A percentile compares a stretch with the other conserved stretches of the same genome.
phyloP scores from a whole-genome alignment of 2,797 vertebrate species.

The Hydrophis major region DNA sequence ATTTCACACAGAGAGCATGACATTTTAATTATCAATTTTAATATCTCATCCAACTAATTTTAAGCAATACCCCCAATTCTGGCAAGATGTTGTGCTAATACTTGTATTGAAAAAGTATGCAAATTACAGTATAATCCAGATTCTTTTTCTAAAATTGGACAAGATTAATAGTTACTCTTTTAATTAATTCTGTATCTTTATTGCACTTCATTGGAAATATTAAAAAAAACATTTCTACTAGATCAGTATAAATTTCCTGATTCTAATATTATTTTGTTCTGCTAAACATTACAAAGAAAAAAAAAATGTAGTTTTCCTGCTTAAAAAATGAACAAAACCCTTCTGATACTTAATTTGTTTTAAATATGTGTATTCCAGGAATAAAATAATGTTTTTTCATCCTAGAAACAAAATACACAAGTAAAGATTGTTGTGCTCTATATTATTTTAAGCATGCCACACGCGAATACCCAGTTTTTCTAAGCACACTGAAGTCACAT shows the following conservation, averaged over 20 bases:
- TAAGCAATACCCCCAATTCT: constrained; percentile 64
- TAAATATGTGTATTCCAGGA: constrained; percentile 2
- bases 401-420: background rate
- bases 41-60: constrained; percentile 71
- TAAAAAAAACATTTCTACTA: constrained; percentile 37
- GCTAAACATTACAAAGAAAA: constrained; percentile 36
- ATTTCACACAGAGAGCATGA: background rate
- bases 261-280: constrained; percentile 60
- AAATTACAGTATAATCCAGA: constrained; percentile 18
- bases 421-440: background rate
- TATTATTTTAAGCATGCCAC: background rate
- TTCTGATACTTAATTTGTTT: constrained; percentile 31
- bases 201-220: constrained; percentile 53
- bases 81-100: constrained; percentile 57
- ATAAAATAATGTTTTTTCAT: constrained; percentile 19
- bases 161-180: constrained; percentile 24
- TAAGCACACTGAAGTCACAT: background rate
- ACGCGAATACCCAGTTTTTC: background rate
- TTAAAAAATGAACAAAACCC: constrained; percentile 47
- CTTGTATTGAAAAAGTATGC: constrained; percentile 46
- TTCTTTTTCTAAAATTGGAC: constrained; percentile 23
- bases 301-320: constrained; percentile 23
- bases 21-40: constrained; percentile 59
- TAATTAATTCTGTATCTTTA: constrained; percentile 29
- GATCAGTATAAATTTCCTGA: constrained; percentile 43